A percentile compares a stretch with the other conserved stretches of the same genome.
Evolutionary conservation across 2,797 vertebrate species (phyloP).

Genomic region (Myiotriccus ornatus): DNA sequence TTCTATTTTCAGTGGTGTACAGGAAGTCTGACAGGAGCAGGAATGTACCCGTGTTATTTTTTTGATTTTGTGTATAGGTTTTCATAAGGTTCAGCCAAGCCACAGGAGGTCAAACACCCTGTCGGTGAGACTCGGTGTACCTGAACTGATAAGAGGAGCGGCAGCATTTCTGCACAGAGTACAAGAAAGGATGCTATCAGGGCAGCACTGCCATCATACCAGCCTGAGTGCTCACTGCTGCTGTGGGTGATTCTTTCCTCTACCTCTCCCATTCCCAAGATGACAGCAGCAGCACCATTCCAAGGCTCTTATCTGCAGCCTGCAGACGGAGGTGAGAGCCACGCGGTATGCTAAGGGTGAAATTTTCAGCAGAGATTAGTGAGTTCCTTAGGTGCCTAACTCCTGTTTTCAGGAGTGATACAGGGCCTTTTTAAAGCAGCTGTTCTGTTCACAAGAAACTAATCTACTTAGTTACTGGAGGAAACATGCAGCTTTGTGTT

Average conservation of each 20-base stretch:
- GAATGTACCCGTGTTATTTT: neutral
- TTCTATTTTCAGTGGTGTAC: neutral
- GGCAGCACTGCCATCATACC: neutral
- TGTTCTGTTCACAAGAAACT: conserved; percentile 32
- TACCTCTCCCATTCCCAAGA: neutral
- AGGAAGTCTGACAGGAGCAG: neutral
- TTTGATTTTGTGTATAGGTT: neutral
- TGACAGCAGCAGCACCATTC: conserved; percentile 15
- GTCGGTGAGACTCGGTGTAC: neutral
- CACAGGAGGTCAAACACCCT: neutral
- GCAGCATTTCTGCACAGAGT: neutral
- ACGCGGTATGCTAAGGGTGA: neutral
- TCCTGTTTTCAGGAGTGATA: conserved; percentile 36
- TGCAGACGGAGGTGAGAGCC: conserved; percentile 16
- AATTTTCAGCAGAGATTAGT: conserved; percentile 13
- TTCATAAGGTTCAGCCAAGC: neutral
- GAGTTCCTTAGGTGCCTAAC: conserved; percentile 27
- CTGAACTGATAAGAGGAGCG: neutral
- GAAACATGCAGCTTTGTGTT: conserved; percentile 43
- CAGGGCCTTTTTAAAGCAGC: conserved; percentile 7
- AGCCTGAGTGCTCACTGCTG: neutral
- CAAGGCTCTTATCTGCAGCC: conserved; percentile 35
- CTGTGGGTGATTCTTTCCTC: neutral
- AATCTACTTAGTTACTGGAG: conserved; percentile 48
- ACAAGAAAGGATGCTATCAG: neutral